Conservation (phyloP, 2,113 vertebrate genomes). For the Polypterus bichir region DNA sequence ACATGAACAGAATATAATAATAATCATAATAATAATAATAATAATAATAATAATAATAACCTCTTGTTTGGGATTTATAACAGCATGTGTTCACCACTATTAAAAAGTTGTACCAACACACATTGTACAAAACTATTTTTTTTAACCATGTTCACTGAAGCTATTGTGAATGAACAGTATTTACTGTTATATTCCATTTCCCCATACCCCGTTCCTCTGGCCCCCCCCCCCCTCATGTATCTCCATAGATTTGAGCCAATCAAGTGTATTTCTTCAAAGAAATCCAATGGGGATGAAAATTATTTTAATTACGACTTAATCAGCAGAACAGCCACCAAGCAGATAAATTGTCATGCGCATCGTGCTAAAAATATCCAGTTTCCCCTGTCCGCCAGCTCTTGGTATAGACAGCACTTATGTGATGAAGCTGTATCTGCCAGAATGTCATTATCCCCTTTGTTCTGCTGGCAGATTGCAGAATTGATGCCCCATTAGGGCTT, state of each 20-base stretch:
- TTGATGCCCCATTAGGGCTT: conserved; percentile 64
- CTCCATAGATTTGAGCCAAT: conserved; percentile 68
- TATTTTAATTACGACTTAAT: conserved; percentile 95
- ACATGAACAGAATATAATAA: too few relatives aligned
- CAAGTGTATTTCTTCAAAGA: conserved; percentile 65
- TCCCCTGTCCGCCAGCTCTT: conserved; percentile 77
- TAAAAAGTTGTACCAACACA: conserved; percentile 69
- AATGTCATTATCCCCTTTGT: conserved; percentile 55
- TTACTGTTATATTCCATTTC: conserved; percentile 40
- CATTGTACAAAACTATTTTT: conserved; percentile 71
- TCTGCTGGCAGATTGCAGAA: conserved; percentile 74
- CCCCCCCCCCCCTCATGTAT: conserved; percentile 23
- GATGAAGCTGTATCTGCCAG: conserved; percentile 83
- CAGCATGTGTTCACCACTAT: conserved; percentile 61
- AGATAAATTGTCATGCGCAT: conserved; percentile 99
- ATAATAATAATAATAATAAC: conserved; percentile 12
- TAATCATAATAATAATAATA: too few relatives aligned
- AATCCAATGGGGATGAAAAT: conserved; percentile 78
- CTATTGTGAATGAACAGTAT: conserved; percentile 64
- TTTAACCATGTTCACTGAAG: conserved; percentile 57
- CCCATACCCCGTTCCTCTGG: conserved; percentile 23
- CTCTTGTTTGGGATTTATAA: conserved; percentile 51
- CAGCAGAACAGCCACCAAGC: conserved; percentile 99
- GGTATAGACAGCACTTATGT: conserved; percentile 88
- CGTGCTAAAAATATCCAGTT: conserved; percentile 96